Evolutionary conservation across 2,888 invertebrate genomes (phyloP).

Genomic region (Macrophya annulata): DNA sequence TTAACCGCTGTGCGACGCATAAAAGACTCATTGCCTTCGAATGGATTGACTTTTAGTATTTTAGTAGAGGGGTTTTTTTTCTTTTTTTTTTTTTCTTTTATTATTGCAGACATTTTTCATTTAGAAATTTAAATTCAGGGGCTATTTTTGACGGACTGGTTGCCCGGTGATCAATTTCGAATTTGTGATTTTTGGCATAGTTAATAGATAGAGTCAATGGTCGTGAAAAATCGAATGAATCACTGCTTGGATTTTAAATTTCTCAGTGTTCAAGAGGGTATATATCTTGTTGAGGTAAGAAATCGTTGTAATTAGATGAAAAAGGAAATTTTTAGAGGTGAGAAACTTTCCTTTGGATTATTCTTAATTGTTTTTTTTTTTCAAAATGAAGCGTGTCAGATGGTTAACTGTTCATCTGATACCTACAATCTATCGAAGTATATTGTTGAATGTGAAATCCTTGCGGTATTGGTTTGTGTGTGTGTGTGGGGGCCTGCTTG

Average conservation of each 20-base stretch:
- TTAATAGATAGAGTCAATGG: neutral
- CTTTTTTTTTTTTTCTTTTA: too few species aligned
- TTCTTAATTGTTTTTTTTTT: neutral
- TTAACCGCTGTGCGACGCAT: slow-evolving; percentile 58
- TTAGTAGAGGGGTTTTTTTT: neutral
- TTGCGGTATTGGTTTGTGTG: neutral
- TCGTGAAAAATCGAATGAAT: neutral
- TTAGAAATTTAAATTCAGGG: neutral
- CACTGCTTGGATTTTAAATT: neutral
- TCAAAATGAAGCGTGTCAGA: neutral
- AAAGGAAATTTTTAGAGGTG: neutral
- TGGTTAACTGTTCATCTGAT: too few species aligned
- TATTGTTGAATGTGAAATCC: neutral
- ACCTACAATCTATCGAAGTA: neutral
- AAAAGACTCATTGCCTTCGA: slow-evolving; percentile 71
- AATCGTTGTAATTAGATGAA: neutral
- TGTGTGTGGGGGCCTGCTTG: neutral
- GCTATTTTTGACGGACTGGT: neutral
- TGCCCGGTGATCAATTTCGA: too few species aligned
- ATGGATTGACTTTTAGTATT: slow-evolving; percentile 72
- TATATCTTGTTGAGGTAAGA: too few species aligned
- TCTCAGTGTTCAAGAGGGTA: neutral
- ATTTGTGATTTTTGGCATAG: neutral
- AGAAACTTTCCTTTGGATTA: neutral
- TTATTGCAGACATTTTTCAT: neutral